phyloP scores from a whole-genome alignment of 2,888 invertebrate species.

The Bombylius discolor region DNA sequence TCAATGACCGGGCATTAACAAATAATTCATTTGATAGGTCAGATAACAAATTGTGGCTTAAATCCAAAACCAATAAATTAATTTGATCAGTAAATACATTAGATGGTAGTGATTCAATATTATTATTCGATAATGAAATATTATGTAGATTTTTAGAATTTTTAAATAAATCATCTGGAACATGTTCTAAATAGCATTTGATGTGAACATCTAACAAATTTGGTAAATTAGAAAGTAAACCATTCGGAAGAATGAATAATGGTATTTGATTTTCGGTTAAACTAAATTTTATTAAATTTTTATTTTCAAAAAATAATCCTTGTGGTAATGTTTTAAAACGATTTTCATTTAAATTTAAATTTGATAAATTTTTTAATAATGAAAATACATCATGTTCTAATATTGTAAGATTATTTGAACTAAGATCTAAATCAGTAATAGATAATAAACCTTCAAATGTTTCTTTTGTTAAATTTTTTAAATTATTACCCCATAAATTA shows the following conservation, averaged over 20 bases:
- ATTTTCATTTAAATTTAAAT: constrained; percentile 54
- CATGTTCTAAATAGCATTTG: constrained; percentile 41
- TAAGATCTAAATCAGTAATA: constrained; percentile 53
- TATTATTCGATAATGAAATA: constrained; percentile 49
- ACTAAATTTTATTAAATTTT: constrained; percentile 41
- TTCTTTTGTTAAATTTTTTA: constrained; percentile 47
- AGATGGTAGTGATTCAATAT: constrained; percentile 42
- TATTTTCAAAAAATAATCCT: constrained; percentile 44
- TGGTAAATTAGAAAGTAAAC: constrained; percentile 47
- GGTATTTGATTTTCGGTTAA: constrained; percentile 46
- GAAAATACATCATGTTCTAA: constrained; percentile 49
- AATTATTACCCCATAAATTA: constrained; percentile 55
- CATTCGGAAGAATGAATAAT: constrained; percentile 43
- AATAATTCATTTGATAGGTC: constrained; percentile 48
- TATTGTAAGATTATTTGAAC: constrained; percentile 49
- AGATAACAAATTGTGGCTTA: constrained; percentile 51
- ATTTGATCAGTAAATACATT: constrained; percentile 49
- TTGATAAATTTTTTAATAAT: constrained; percentile 45
- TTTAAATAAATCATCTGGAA: constrained; percentile 51
- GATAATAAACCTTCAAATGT: constrained; percentile 50
- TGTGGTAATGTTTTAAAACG: constrained; percentile 48
- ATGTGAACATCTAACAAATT: constrained; percentile 44
- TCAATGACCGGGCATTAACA: constrained; percentile 41
- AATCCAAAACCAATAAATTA: constrained; percentile 47
- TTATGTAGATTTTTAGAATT: constrained; percentile 44